These are phyloP conservation scores for Trinorchestia longiramus DNA, from an alignment of 1,140 invertebrate genomes.

Conservation along the genomic window DNA sequence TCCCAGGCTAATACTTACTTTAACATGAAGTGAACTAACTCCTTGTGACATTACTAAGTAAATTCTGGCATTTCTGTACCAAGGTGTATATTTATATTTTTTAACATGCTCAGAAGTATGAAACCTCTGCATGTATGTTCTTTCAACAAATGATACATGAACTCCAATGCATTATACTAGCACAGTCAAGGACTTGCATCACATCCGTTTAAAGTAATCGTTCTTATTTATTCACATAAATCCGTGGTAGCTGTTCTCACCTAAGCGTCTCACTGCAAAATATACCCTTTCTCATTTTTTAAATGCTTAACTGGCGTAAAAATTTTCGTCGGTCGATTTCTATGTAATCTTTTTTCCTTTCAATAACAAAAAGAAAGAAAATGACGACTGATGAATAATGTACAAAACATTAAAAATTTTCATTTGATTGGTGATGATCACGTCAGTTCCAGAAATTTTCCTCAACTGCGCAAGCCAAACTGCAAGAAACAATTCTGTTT, in stretches of 20 bases:
- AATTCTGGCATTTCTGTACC: neutral
- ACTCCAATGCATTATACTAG: neutral
- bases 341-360: neutral
- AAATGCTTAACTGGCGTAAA: neutral
- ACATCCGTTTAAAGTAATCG: neutral
- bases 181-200: neutral
- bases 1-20: neutral
- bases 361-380: neutral
- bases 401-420: neutral
- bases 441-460: neutral
- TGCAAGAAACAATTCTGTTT: neutral
- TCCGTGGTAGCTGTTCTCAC: neutral
- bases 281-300: neutral
- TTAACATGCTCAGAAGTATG: neutral
- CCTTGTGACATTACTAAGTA: neutral
- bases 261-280: neutral
- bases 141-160: neutral
- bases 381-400: neutral
- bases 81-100: neutral
- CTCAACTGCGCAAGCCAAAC: neutral
- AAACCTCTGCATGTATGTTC: neutral
- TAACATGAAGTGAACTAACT: neutral
- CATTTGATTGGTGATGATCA: neutral
- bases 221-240: neutral
- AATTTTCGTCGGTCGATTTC: neutral